Base-by-base conservation (phyloP, 2,797 vertebrate species). In the Ptychadena robeensis region DNA sequence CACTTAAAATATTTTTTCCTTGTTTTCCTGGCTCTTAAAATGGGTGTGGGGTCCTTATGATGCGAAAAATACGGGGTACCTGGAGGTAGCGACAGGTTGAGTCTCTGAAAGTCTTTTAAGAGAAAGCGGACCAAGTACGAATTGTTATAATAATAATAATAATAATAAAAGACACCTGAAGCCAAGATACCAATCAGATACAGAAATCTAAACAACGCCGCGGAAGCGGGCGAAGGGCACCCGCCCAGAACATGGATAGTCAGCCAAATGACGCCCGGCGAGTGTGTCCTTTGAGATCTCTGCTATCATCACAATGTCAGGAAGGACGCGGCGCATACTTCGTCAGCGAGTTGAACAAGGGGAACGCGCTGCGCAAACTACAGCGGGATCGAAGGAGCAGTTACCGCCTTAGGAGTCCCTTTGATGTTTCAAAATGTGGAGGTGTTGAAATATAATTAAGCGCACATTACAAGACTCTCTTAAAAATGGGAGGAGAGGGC, bases 391-490 rank as follows among this genome's bases (percentile, higher is more conserved):
- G 78, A 76, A 85, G 83, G 83, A 80, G 83, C 83, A 81, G 76
- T 57, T 78, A 57, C 71, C 76, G 83, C 83, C 83, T 48, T 80
- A 81, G 83, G 83, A 85, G 78, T 11, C 25, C 76, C 83, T 85
- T 85, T 85, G 83, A 85, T 34, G 83, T 85, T 75, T 9, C 68
- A 77, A 80, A 84, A 80, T 61, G 80, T 72, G 64, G 44, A 81
- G 70, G 66, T 81, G 72, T 40, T 85, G 83, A 85, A 85, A 85
- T 85, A 85, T 85, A 85, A 85, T 85, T 85, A 85, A 70, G 78
- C 11, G 72, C 65, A 44, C 72, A 81, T 85, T 85, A 85, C 78
- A 85, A 80, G 80, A 76, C 78, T 75, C 48, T 38, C 65, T 48
- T 67, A 73, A 44, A 72, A 59, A 77, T 32, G 32, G n/a, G n/a